Conservation (phyloP, 2,113 vertebrate genomes). For the Entomyzon cyanotis region DNA sequence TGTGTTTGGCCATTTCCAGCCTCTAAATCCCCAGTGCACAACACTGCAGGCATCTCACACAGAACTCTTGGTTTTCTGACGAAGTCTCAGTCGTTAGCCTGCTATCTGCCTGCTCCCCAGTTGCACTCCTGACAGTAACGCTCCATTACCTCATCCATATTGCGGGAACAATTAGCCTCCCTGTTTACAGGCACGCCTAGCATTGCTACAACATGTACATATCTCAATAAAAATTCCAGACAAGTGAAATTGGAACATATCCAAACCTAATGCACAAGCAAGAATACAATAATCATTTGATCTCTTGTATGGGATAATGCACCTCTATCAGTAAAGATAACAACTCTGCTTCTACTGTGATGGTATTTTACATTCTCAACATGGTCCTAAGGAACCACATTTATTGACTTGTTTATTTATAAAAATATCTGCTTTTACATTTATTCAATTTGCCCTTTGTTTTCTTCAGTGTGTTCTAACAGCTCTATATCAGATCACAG, state of each 20-base stretch:
- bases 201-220: neutral
- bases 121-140: neutral
- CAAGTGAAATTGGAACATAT: neutral
- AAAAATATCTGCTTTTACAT: neutral
- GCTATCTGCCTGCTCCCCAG: neutral
- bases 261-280: neutral
- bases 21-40: neutral
- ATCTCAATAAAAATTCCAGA: neutral
- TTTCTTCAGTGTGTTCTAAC: neutral
- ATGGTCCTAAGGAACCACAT: neutral
- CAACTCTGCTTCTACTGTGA: neutral
- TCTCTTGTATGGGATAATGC: neutral
- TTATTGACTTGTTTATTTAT: neutral
- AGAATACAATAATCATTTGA: neutral
- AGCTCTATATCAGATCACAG: neutral
- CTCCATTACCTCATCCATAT: neutral
- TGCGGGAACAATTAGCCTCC: neutral
- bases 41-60: fast-evolving
- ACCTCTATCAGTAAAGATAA: neutral
- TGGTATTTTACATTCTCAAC: neutral
- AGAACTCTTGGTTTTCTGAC: neutral
- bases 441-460: neutral
- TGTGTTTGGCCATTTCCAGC: neutral
- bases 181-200: neutral
- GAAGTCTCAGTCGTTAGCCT: neutral